Evolutionary conservation across 2,888 invertebrate genomes (phyloP), one percentile per base, ranked within the genome.

Genomic region (Stomorhina lunata): DNA sequence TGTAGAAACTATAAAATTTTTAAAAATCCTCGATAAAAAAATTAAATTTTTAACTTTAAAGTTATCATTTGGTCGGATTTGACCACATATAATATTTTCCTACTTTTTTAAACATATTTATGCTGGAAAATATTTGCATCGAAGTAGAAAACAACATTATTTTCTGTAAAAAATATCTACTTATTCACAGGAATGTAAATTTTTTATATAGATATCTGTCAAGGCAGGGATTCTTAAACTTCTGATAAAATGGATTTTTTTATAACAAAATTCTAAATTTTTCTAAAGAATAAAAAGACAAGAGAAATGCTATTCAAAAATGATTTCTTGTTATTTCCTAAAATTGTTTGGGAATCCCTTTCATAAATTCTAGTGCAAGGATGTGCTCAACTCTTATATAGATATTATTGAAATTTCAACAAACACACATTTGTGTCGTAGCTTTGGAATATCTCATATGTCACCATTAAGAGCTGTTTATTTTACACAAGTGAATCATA

Each of bases 391-490:
- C 34, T 22, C 53, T 53, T 53, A 65, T 43, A 43, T 22, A 37
- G 50, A 61, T 75, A 12, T 75, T 65, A 43, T 45, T 65, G 53
- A 53, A 53, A 53, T 53, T 17, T 63, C 5, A 43, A 40, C 25
- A n/a, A 32, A 40, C 10, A 40, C 40, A 32, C 29, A 40, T 53
- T 40, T 12, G 9, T 61, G 22, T 40, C 1, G 7, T 27, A 12
- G 9, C 10, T 55, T 29, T 9, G 9, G 43, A 27, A 50, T 17
- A 48, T n/a, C 32, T 53, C 53, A 43, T 69, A 25, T 69, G 77
- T 61, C 69, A 63, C 61, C 50, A 69, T 43, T 59, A 69, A 69
- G 22, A 69, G 69, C n/a, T 61, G 68, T 43, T 78, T 61, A 63
- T 69, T 59, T 76, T 48, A 29, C 59, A 25, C 68, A 27, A 40